phyloP scores from a whole-genome alignment of 1,140 invertebrate species.

The Atopsyche davidsoni region DNA sequence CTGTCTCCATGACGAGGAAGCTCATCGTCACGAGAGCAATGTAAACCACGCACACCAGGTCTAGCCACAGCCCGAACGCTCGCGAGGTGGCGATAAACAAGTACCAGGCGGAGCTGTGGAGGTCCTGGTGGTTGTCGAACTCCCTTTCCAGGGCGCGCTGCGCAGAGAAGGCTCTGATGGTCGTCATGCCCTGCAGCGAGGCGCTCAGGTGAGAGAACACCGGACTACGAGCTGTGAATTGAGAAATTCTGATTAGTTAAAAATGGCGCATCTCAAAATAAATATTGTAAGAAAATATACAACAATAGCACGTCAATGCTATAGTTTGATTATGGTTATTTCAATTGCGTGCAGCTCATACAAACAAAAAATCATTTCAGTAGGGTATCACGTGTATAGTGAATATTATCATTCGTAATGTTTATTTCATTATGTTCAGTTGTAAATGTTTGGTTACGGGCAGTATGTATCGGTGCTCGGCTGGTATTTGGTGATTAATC shows the following conservation, averaged over 20 bases:
- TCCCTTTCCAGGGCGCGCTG: conserved; percentile 72
- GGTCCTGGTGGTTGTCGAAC: conserved; percentile 73
- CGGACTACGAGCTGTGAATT: conserved; percentile 63
- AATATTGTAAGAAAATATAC: too few species aligned
- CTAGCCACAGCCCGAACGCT: conserved; percentile 72
- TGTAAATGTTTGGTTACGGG: too few species aligned
- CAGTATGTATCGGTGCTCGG: too few species aligned
- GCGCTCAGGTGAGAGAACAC: conserved; percentile 85
- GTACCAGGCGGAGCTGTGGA: conserved; percentile 63
- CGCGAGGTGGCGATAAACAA: conserved; percentile 58
- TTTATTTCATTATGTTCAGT: too few species aligned
- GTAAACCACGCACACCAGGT: conserved; percentile 68
- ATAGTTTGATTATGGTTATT: too few species aligned
- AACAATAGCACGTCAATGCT: too few species aligned
- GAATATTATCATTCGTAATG: not conserved
- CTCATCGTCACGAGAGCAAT: conserved; percentile 62
- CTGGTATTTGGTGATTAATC: too few species aligned
- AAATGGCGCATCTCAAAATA: too few species aligned
- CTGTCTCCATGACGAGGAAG: conserved; percentile 57
- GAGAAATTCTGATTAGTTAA: too few species aligned
- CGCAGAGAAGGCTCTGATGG: conserved; percentile 78
- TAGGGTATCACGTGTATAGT: too few species aligned
- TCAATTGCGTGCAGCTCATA: too few species aligned
- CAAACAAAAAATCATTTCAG: too few species aligned
- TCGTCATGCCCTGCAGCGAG: conserved; percentile 81